These are phyloP conservation scores for Dynastes hyllus DNA, from an alignment of 2,888 invertebrate species.

Conservation along the genomic window DNA sequence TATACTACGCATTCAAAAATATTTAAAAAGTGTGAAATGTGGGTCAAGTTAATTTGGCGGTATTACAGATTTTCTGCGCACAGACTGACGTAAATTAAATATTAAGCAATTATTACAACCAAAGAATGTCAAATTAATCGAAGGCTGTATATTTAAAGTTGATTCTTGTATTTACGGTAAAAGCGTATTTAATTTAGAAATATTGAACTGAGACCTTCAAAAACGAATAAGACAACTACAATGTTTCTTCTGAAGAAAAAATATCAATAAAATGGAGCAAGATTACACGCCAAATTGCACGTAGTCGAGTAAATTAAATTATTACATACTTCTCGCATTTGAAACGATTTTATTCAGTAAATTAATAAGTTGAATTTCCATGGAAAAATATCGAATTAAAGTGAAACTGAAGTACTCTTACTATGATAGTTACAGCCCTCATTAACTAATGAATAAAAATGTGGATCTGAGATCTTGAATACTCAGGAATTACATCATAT, in stretches of 20 bases:
- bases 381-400: no score
- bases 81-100: slow-evolving; percentile 10
- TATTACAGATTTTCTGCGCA: slow-evolving; percentile 2
- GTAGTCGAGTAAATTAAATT: no score
- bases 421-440: no score
- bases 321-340: no score
- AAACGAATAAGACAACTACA: slow-evolving; percentile 4
- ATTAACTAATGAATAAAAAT: no score
- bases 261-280: no score
- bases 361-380: no score
- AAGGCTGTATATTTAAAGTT: slow-evolving; percentile 8
- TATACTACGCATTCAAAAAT: background rate
- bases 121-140: slow-evolving; percentile 35
- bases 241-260: no score
- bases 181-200: slow-evolving; percentile 1
- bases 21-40: slow-evolving; percentile 17
- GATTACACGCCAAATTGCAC: background rate
- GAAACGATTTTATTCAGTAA: no score
- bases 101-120: slow-evolving; percentile 23
- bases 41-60: slow-evolving; percentile 38
- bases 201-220: background rate
- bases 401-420: no score
- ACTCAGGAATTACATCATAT: no score
- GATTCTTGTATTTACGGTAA: background rate
- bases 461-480: no score